phyloP scores from a whole-genome alignment of 2,113 vertebrate genomes.

The Myotis brandtii region DNA sequence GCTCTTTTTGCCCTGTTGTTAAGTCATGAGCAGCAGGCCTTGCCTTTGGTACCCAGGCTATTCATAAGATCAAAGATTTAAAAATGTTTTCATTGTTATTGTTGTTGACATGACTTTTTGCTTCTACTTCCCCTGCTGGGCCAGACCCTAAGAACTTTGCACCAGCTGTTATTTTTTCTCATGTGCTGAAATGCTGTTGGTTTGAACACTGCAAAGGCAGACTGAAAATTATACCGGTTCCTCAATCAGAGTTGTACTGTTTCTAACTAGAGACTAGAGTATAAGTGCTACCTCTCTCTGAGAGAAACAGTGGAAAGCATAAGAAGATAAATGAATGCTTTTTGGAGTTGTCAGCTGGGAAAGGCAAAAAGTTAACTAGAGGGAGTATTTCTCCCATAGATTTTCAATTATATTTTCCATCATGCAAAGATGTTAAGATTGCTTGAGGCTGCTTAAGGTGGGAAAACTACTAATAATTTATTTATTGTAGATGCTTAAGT shows the following conservation, averaged over 20 bases:
- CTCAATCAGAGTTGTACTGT: slow-evolving; percentile 52
- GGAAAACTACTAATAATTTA: neutral
- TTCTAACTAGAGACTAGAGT: slow-evolving; percentile 82
- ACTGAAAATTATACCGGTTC: slow-evolving; percentile 84
- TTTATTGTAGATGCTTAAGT: neutral
- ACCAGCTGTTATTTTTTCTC: slow-evolving; percentile 67
- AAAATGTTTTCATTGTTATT: slow-evolving; percentile 79
- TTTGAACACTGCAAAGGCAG: slow-evolving; percentile 34
- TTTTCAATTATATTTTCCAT: slow-evolving; percentile 65
- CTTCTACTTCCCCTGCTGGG: slow-evolving; percentile 81
- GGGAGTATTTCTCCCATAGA: slow-evolving; percentile 79
- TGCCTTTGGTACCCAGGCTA: slow-evolving; percentile 65
- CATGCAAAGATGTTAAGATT: neutral
- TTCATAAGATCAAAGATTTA: slow-evolving; percentile 82
- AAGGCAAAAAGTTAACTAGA: slow-evolving; percentile 78
- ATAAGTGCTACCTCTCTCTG: slow-evolving; percentile 79
- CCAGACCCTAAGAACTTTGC: slow-evolving; percentile 71
- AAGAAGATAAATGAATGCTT: slow-evolving; percentile 86
- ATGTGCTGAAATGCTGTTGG: slow-evolving; percentile 55
- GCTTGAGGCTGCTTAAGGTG: neutral
- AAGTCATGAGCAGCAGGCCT: slow-evolving; percentile 45
- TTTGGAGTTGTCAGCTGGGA: slow-evolving; percentile 82
- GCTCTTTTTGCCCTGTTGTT: slow-evolving; percentile 49
- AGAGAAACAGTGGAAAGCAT: slow-evolving; percentile 78
- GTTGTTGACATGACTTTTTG: slow-evolving; percentile 83